These are phyloP conservation scores for Epinephelus coioides DNA, from an alignment of 2,797 vertebrate genomes.

Conservation along the genomic window DNA sequence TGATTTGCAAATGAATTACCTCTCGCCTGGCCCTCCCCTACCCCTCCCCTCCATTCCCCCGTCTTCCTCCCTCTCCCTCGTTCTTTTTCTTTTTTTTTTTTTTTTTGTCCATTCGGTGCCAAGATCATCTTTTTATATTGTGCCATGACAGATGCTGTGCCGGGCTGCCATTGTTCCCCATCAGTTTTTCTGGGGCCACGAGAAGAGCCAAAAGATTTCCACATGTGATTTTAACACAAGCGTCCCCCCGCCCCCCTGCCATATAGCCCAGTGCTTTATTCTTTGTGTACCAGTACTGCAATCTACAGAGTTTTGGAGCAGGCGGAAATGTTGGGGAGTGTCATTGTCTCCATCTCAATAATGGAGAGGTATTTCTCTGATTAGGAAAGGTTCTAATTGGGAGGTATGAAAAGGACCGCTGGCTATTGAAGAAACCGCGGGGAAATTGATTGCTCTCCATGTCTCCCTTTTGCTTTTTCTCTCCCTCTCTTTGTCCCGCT, in stretches of 20 bases:
- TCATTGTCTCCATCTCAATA: conserved; percentile 88
- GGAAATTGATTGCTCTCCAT: conserved; percentile 86
- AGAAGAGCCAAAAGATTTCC: conserved; percentile 92
- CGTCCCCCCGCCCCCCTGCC: conserved; percentile 49
- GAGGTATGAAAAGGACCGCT: conserved; percentile 83
- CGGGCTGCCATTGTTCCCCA: conserved; percentile 92
- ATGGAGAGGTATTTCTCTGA: conserved; percentile 88
- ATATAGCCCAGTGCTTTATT: conserved; percentile 88
- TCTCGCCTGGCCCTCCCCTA: conserved; percentile 79
- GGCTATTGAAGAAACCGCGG: conserved; percentile 84
- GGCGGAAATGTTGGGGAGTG: conserved; percentile 83
- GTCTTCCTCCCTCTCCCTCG: conserved; percentile 75
- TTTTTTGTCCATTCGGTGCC: conserved; percentile 91
- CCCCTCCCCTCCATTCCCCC: conserved; percentile 61
- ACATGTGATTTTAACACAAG: conserved; percentile 89
- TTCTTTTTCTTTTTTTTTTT: conserved; percentile 21
- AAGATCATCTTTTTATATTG: conserved; percentile 99
- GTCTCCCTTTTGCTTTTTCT: conserved; percentile 66
- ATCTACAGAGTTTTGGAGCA: conserved; percentile 85
- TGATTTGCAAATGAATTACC: conserved; percentile 99
- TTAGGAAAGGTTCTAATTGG: conserved; percentile 91
- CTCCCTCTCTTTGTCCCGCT: conserved; percentile 64
- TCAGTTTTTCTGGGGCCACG: conserved; percentile 88
- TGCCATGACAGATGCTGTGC: conserved; percentile 98
- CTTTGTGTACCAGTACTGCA: conserved; percentile 92